phyloP scores from a whole-genome alignment of 2,888 invertebrate species.

The Cremastinae sp. region DNA sequence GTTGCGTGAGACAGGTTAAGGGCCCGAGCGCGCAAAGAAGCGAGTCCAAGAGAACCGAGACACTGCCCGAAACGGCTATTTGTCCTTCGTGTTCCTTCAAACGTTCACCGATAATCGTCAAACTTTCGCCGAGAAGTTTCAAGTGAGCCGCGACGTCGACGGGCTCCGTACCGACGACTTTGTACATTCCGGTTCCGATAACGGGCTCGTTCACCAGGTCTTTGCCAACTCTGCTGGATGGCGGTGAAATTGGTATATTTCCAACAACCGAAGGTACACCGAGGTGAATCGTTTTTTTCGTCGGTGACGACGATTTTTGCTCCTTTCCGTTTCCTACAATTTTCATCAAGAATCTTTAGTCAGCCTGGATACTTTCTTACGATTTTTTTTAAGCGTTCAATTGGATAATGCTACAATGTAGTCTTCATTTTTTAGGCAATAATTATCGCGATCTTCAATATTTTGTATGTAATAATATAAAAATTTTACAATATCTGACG shows the following conservation, averaged over 20 bases:
- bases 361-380: too few species aligned
- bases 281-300: constrained; percentile 78
- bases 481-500: too few species aligned
- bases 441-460: too few species aligned
- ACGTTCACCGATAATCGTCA: constrained; percentile 95
- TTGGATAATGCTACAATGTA: too few species aligned
- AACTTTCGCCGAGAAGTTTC: constrained; percentile 94
- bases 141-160: constrained; percentile 96
- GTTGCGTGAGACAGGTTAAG: constrained; percentile 91
- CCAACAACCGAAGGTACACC: constrained; percentile 77
- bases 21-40: constrained; percentile 95
- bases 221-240: constrained; percentile 75
- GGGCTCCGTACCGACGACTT: constrained; percentile 88
- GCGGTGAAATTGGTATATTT: constrained; percentile 71
- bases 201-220: constrained; percentile 77
- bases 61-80: constrained; percentile 96
- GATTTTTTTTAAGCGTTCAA: too few species aligned
- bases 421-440: too few species aligned
- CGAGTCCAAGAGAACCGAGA: constrained; percentile 96
- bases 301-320: constrained; percentile 68
- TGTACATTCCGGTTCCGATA: constrained; percentile 81
- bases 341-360: too few species aligned
- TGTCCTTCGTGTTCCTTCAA: constrained; percentile 97
- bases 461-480: too few species aligned
- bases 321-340: constrained; percentile 74